A percentile compares a stretch with the other conserved stretches of the same genome.
phyloP scores from a whole-genome alignment of 2,797 vertebrate genomes.

The Galago senegalensis region DNA sequence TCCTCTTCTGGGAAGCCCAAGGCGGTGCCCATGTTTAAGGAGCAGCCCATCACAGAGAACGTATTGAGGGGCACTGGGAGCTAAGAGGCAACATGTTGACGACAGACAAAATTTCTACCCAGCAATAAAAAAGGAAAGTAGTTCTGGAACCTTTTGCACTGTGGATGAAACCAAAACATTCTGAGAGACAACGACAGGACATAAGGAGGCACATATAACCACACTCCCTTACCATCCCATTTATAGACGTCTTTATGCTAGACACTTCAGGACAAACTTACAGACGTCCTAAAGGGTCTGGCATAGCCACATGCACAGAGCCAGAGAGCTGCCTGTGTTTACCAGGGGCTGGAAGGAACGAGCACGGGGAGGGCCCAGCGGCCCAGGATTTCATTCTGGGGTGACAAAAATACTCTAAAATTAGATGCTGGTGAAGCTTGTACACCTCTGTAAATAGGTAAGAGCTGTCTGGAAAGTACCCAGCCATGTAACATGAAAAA shows the following conservation, averaged over 20 bases:
- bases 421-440: not conserved
- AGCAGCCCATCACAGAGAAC: not conserved
- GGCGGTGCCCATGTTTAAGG: fast-evolving
- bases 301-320: fast-evolving
- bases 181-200: not conserved
- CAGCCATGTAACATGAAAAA: too few species aligned
- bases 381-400: not conserved
- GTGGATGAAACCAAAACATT: not conserved
- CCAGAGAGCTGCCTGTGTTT: not conserved
- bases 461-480: too few species aligned
- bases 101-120: fast-evolving
- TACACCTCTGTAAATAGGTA: not conserved
- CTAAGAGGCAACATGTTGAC: not conserved
- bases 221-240: fast-evolving
- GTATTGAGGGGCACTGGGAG: not conserved
- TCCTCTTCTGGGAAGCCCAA: not conserved
- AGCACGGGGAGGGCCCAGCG: fast-evolving
- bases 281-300: too few species aligned
- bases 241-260: too few species aligned
- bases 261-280: too few species aligned
- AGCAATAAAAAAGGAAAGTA: not conserved
- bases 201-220: too few species aligned
- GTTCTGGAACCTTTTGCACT: too few species aligned
- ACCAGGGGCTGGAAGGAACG: fast-evolving
- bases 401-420: not conserved